Evolutionary conservation across 2,888 invertebrate genomes (phyloP).

Genomic region (Ophion obscuratus): DNA sequence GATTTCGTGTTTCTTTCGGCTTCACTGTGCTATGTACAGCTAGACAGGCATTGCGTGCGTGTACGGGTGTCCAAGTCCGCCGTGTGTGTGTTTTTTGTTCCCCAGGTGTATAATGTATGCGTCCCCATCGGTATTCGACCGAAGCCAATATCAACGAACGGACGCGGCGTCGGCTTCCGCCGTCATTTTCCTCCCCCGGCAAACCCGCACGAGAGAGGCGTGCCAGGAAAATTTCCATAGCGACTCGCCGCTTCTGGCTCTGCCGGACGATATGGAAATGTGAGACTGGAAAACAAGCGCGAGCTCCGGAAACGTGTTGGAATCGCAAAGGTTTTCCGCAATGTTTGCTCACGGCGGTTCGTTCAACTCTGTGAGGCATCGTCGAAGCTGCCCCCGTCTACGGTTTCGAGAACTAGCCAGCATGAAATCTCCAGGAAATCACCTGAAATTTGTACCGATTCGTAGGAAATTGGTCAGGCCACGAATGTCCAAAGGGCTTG

Average conservation of each 20-base stretch:
- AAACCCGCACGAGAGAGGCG: conserved; percentile 49
- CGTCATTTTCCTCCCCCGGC: not conserved
- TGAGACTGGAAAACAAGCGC: conserved; percentile 77
- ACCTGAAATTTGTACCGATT: conserved; percentile 54
- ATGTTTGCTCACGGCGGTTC: conserved; percentile 34
- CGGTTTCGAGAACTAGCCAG: not conserved
- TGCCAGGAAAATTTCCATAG: conserved; percentile 77
- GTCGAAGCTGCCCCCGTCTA: conserved; percentile 16
- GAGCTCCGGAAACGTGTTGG: conserved; percentile 64
- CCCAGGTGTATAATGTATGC: conserved; percentile 78
- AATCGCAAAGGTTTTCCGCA: conserved; percentile 20
- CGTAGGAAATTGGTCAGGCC: conserved; percentile 28
- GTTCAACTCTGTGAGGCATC: not conserved
- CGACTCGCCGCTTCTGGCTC: conserved; percentile 60
- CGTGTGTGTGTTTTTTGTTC: conserved; percentile 14
- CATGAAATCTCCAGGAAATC: conserved; percentile 29
- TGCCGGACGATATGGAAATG: conserved; percentile 79
- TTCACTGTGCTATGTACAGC: not conserved
- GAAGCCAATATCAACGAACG: conserved; percentile 78
- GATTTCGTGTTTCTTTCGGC: not conserved
- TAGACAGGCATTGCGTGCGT: not conserved
- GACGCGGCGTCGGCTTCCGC: conserved; percentile 71
- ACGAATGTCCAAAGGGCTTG: conserved; percentile 21
- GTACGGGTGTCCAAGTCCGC: not conserved
- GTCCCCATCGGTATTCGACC: conserved; percentile 77